Conservation (phyloP, 2,113 vertebrate genomes). For the Megaceryle torquata region DNA sequence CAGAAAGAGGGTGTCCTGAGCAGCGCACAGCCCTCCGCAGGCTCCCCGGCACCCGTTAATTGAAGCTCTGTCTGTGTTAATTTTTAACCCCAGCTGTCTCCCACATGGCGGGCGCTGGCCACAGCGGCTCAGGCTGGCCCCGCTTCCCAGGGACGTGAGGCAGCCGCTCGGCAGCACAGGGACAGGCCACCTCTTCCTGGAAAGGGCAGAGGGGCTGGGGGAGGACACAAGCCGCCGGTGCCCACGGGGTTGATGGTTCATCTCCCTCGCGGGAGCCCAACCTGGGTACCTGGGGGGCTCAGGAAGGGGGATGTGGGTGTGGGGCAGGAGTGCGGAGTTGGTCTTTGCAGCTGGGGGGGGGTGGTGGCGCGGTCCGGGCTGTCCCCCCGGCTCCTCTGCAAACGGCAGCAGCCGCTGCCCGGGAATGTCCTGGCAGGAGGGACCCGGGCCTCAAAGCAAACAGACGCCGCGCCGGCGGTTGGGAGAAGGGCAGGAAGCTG, state of each 20-base stretch:
- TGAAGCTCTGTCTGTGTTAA: neutral
- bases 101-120: neutral
- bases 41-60: neutral
- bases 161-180: neutral
- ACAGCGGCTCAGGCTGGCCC: neutral
- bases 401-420: neutral
- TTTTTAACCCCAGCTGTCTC: conserved; percentile 67
- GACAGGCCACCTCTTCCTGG: neutral
- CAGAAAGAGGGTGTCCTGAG: neutral
- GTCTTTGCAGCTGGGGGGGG: neutral
- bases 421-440: conserved; percentile 57
- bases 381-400: neutral
- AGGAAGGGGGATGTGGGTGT: accelerated
- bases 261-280: neutral
- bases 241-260: neutral
- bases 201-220: neutral
- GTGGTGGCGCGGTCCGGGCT: neutral
- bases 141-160: neutral
- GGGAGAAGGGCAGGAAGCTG: conserved; percentile 22
- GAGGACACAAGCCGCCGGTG: neutral
- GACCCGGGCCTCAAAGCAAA: conserved; percentile 61
- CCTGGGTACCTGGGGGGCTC: accelerated
- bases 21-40: neutral
- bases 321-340: neutral
- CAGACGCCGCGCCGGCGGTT: neutral